These are phyloP conservation scores for Ctenoplectra terminalis DNA, from an alignment of 1,140 invertebrate species.

Conservation along the genomic window DNA sequence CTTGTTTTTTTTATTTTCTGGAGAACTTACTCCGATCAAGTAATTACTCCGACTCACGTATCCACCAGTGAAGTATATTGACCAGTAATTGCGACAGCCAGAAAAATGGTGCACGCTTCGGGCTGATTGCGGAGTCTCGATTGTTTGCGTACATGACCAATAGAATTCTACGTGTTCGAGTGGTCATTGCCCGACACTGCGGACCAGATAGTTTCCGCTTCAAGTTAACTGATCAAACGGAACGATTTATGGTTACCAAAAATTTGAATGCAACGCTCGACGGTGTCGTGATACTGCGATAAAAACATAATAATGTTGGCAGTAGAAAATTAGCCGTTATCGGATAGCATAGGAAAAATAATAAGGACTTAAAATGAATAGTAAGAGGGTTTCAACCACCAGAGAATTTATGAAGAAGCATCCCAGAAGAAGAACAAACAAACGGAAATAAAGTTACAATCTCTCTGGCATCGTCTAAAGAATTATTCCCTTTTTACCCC, in stretches of 20 bases:
- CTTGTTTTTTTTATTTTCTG: neutral
- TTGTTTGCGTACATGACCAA: neutral
- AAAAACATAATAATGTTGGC: no score
- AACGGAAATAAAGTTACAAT: slow-evolving; percentile 23
- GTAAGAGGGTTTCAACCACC: neutral
- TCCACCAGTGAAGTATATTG: slow-evolving; percentile 4
- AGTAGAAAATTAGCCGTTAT: no score
- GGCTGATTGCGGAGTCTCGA: slow-evolving; percentile 10
- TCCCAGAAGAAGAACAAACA: neutral
- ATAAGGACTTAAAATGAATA: neutral
- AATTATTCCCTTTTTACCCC: neutral
- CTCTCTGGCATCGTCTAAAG: neutral
- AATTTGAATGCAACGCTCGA: neutral
- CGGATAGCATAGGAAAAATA: neutral
- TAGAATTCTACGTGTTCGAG: neutral
- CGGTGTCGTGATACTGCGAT: no score
- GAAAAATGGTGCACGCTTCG: slow-evolving; percentile 30
- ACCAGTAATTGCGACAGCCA: slow-evolving; percentile 11
- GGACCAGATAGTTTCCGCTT: neutral
- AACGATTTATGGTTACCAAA: neutral
- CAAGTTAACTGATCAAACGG: neutral
- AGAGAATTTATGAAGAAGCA: slow-evolving; percentile 22
- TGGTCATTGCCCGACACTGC: neutral
- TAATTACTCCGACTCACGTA: slow-evolving; percentile 17
- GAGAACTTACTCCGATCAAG: no score